Base-by-base conservation (phyloP, 2,797 vertebrate species). In the Chaetodon trifasciatus region DNA sequence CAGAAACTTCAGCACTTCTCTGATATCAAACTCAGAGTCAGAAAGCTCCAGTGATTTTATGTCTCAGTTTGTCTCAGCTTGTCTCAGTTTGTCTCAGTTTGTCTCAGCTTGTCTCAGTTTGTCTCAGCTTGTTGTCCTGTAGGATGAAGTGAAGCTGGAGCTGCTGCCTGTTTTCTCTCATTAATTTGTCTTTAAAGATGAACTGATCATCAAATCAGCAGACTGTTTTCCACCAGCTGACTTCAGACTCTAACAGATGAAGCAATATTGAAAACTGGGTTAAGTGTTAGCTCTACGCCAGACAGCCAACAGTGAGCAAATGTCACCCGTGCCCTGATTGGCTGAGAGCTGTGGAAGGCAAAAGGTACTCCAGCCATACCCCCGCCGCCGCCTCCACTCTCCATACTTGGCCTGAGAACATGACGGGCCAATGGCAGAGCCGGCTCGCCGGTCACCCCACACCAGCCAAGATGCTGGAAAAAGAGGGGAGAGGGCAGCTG, bases 361-460 rank as follows among this genome's bases (percentile, higher is more conserved):
- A 91, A 92, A 92, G 84, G 85, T 90, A 85, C 86, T 79, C 21
- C 56, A 70, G 62, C 64, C 70, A 24, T 79, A 79, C 40, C 52
- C 8, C 42, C n/a, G 32, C 28, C 47, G 35, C 64, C 70, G 32
- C 81, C 81, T 68, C 88, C 23, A 70, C 79, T 86, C 84, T 91
- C 94, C 94, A 92, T 95, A 95, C 91, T 94, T 94, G 94, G 94
- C 85, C 91, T 84, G 90, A 52, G 83, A 88, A 58, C 60, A 79
- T 83, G 82, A 91, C 74, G 85, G 89, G 83, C 95, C 94, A 96
- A 95, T 95, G 85, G 91, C 83, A 93, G 90, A 81, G 91, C 89
- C 85, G 67, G 84, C 75, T 87, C 47, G 5, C 35, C 53, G 68
- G 90, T 94, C 94, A 94, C 93, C 93, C 94, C 92, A 94, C 93